These are phyloP conservation scores for Malthinus flaveolus DNA, from an alignment of 2,888 invertebrate genomes.

Conservation along the genomic window DNA sequence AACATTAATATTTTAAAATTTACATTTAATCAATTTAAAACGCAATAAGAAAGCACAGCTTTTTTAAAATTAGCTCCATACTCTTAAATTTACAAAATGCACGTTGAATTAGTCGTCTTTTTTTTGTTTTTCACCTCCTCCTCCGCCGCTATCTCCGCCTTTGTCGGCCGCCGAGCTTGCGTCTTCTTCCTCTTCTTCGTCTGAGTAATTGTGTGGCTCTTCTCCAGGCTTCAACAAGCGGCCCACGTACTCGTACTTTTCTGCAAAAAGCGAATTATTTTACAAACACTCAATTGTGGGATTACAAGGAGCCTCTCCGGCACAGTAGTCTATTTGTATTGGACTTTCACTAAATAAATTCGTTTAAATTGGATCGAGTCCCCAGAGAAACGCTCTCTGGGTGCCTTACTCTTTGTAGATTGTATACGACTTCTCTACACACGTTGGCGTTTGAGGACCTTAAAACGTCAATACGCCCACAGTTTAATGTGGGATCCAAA, in stretches of 20 bases:
- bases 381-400: too few species aligned
- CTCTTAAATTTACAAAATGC: conserved; percentile 20
- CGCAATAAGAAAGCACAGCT: conserved; percentile 21
- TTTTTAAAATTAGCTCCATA: conserved; percentile 19
- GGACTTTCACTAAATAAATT: too few species aligned
- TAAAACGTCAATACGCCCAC: too few species aligned
- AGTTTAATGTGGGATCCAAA: too few species aligned
- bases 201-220: conserved; percentile 86
- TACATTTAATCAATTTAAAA: conserved; percentile 4
- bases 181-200: conserved; percentile 77
- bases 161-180: conserved; percentile 52
- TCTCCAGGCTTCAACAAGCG: conserved; percentile 89
- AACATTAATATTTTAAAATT: conserved; percentile 4
- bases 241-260: conserved; percentile 92
- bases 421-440: too few species aligned
- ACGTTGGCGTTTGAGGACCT: too few species aligned
- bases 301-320: too few species aligned
- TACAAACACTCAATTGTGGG: too few species aligned
- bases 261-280: conserved; percentile 57
- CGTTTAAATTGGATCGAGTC: too few species aligned
- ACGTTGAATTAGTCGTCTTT: conserved; percentile 44
- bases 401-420: too few species aligned
- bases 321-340: too few species aligned
- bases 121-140: conserved; percentile 53
- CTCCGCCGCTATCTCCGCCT: conserved; percentile 45